Evolutionary conservation across 2,797 vertebrate genomes (phyloP).

Genomic region (Melanotaenia maccullochi): DNA sequence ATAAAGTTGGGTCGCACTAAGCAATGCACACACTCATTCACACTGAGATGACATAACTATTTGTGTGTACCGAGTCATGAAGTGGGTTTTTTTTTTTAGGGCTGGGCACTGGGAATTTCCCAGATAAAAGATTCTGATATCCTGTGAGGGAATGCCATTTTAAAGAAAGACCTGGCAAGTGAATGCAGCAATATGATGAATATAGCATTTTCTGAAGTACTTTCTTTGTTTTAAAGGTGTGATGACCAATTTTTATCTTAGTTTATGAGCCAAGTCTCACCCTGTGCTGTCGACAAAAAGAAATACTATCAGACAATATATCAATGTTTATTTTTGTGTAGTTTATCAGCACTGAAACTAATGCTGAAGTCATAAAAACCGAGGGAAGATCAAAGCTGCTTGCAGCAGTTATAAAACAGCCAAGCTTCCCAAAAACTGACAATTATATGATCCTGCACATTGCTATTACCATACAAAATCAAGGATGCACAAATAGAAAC

Average conservation of each 20-base stretch:
- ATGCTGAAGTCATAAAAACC: too few species aligned
- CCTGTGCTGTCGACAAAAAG: not conserved
- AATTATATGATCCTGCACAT: not conserved
- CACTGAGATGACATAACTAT: slow-evolving; percentile 12
- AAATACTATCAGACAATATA: not conserved
- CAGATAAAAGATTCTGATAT: slow-evolving; percentile 1
- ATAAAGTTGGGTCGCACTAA: not conserved
- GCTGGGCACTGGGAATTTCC: slow-evolving; percentile 33
- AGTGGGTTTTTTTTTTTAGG: slow-evolving; percentile 3
- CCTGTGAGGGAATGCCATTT: not conserved
- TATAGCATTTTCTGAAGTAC: not conserved
- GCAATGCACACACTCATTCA: not conserved
- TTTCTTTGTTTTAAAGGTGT: not conserved
- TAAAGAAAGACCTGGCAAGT: not conserved
- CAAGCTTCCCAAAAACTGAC: too few species aligned
- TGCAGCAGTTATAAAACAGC: too few species aligned
- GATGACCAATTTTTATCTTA: not conserved
- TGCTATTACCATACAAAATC: not conserved
- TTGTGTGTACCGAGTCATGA: slow-evolving; percentile 7
- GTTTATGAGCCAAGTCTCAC: not conserved
- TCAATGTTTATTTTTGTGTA: too few species aligned
- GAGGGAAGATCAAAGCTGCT: too few species aligned
- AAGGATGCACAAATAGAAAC: not conserved
- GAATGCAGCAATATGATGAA: slow-evolving; percentile 8
- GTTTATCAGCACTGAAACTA: too few species aligned